Evolutionary conservation across 2,113 vertebrate genomes (phyloP).

Genomic region (Larimichthys polyactis): DNA sequence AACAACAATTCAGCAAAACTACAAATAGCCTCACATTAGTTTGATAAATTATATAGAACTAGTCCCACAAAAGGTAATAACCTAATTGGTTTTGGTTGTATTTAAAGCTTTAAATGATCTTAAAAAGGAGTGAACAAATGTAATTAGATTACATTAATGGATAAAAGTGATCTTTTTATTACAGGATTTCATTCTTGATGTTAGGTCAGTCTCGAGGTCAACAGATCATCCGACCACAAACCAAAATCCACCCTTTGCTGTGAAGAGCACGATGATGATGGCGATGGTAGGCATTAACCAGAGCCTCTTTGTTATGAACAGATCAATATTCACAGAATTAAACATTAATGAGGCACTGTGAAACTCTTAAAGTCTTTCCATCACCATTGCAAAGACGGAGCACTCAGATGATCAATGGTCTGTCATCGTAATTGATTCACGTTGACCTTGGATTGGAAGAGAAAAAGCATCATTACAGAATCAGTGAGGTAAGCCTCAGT

Average conservation of each 20-base stretch:
- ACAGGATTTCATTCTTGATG: neutral
- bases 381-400: constrained; percentile 59
- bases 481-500: neutral
- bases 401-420: constrained; percentile 67
- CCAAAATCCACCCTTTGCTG: constrained; percentile 17
- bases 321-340: constrained; percentile 63
- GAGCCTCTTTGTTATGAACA: constrained; percentile 54
- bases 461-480: constrained; percentile 32
- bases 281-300: constrained; percentile 36
- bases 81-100: neutral
- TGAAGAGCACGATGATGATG: constrained; percentile 16
- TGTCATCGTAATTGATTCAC: constrained; percentile 69
- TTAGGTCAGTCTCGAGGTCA: neutral
- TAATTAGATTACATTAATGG: neutral
- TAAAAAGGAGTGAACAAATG: neutral
- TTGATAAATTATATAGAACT: constrained; percentile 37
- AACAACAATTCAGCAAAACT: constrained; percentile 59
- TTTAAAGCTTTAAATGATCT: constrained; percentile 2
- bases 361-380: constrained; percentile 70
- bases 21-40: constrained; percentile 52
- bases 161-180: constrained; percentile 1
- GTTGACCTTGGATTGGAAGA: constrained; percentile 67
- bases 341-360: constrained; percentile 72
- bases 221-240: constrained; percentile 18
- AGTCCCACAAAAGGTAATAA: neutral